Evolutionary conservation across 2,113 vertebrate genomes (phyloP).

Genomic region (Hemichromis elongatus): DNA sequence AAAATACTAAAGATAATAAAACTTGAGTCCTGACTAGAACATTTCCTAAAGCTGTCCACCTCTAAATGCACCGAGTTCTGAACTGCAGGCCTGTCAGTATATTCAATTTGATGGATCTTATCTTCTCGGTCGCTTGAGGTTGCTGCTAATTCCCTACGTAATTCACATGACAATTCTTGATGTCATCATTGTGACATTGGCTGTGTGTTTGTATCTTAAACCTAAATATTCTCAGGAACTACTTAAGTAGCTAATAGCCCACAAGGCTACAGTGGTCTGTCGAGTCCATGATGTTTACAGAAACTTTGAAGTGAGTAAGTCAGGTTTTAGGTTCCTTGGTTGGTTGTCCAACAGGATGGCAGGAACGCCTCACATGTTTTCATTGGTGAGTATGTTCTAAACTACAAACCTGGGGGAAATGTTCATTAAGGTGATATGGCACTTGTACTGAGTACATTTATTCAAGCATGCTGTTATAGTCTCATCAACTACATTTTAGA

Average conservation of each 20-base stretch:
- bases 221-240: background rate
- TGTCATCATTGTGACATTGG: background rate
- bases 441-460: background rate
- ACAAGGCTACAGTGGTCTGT: background rate
- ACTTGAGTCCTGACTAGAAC: background rate
- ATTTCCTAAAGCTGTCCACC: background rate
- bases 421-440: background rate
- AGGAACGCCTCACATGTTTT: background rate
- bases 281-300: background rate
- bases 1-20: background rate
- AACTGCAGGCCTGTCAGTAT: background rate
- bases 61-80: no score
- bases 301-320: background rate
- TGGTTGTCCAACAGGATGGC: background rate
- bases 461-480: background rate
- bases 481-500: background rate
- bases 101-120: background rate
- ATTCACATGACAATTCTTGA: background rate
- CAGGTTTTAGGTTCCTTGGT: background rate
- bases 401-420: background rate
- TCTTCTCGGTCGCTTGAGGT: background rate
- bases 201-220: background rate
- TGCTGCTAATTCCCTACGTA: background rate
- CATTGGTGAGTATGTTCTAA: background rate
- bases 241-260: background rate